Evolutionary conservation across 2,797 vertebrate genomes (phyloP), one percentile per base, ranked within the genome.

Genomic region (Kryptolebias ocellatus): DNA sequence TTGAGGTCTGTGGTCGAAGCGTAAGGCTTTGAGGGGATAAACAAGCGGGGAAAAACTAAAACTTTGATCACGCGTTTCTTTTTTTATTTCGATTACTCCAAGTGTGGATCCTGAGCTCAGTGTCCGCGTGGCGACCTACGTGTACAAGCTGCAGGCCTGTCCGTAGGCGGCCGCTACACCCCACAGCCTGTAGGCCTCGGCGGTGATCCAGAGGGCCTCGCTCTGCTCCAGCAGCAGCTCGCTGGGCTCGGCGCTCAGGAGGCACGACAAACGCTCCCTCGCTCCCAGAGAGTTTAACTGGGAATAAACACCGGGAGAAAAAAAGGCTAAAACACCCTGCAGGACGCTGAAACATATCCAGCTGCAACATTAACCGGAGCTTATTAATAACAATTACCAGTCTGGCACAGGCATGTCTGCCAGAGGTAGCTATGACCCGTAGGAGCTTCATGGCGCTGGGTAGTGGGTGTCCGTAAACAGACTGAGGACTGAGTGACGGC

Each of bases 391-490:
- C 17, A 45, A 50, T 94, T 73, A 99, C 98, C 91, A 99, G 93
- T 78, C 96, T 95, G 72, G 97, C 96, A 81, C 96, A 93, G 71
- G 90, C 92, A 12, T 96, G 95, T 84, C 95, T 94, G 28, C 97
- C 96, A 65, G 96, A 93, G 3, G 94, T 93, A 7, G 96, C 96
- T 89, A 99, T 82, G 18, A 98, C 95, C 74, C 97, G 93, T 20
- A 98, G 75, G 1, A 99, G 94, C 87, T 99, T 99, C 95, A 99
- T 93, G 64, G 96, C 95, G 9, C 78, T 58, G 52, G 95, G 87
- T 27, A 95, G 93, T 15, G 97, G 94, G 42, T 96, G 78, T 58
- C 95, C 94, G 0, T 98, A 95, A 24, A 96, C 85, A 70, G 93
- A 95, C 37, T 60, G 84, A 15, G 86, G 83, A 37, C 79, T 60